phyloP scores from a whole-genome alignment of 2,797 vertebrate species.

The Danio choprae region DNA sequence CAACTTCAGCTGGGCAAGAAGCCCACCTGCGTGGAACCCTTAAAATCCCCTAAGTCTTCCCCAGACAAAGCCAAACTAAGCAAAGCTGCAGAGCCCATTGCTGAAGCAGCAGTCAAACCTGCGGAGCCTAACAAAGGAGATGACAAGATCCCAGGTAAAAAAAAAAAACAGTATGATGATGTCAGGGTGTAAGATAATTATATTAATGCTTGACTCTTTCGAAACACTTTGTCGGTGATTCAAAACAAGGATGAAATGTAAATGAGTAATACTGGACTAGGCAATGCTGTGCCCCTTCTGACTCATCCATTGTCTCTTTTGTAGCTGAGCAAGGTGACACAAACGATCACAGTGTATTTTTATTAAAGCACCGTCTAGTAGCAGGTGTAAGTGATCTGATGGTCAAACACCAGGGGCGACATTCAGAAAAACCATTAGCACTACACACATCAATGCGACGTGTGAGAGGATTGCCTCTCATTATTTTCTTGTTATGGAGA shows the following conservation, averaged over 20 bases:
- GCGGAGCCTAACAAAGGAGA: slow-evolving; percentile 83
- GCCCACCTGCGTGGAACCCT: slow-evolving; percentile 80
- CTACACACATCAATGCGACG: not conserved
- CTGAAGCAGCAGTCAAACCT: slow-evolving; percentile 74
- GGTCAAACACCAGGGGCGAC: slow-evolving; percentile 3
- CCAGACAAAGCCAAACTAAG: slow-evolving; percentile 65
- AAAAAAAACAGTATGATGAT: not conserved
- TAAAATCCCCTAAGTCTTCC: slow-evolving; percentile 77
- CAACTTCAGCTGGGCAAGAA: slow-evolving; percentile 94
- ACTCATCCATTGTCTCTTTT: slow-evolving; percentile 3
- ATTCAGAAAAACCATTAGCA: slow-evolving; percentile 15
- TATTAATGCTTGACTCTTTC: not conserved
- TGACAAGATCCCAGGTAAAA: slow-evolving; percentile 85
- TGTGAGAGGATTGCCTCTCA: not conserved
- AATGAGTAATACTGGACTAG: not conserved
- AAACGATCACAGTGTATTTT: slow-evolving; percentile 39
- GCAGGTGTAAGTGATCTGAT: slow-evolving; percentile 1
- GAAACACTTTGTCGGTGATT: not conserved
- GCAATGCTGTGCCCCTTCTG: not conserved
- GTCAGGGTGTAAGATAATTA: not conserved
- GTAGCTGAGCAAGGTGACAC: slow-evolving; percentile 1
- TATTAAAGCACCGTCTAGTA: not conserved
- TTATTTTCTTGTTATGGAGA: not conserved
- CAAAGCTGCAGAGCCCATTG: slow-evolving; percentile 66
- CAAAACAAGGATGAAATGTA: not conserved